Conservation (phyloP, 2,888 invertebrate genomes). For the Carcina quercana region DNA sequence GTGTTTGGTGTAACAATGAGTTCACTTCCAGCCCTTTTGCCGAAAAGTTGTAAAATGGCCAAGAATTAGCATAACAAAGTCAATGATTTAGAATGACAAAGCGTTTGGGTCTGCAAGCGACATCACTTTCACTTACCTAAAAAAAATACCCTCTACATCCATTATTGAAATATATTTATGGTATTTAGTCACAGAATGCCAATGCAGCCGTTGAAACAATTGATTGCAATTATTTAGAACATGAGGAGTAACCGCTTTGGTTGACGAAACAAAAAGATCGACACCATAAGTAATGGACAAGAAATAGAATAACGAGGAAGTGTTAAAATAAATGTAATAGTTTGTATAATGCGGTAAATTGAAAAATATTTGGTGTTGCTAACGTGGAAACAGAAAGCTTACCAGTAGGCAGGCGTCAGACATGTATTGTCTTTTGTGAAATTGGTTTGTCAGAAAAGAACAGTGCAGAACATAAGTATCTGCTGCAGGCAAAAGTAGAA, state of each 20-base stretch:
- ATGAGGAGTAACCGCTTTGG: too few species aligned
- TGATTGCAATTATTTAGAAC: too few species aligned
- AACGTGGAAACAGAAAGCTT: slow-evolving; percentile 32
- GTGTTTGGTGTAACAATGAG: slow-evolving; percentile 41
- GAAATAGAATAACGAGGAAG: slow-evolving; percentile 55
- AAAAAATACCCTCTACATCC: too few species aligned
- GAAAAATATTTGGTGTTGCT: slow-evolving; percentile 54
- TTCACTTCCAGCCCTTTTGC: slow-evolving; percentile 44
- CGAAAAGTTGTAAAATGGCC: slow-evolving; percentile 60
- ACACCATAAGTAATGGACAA: slow-evolving; percentile 60
- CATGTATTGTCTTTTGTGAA: too few species aligned
- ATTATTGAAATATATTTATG: too few species aligned
- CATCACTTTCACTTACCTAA: slow-evolving; percentile 65
- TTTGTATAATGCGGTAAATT: slow-evolving; percentile 65
- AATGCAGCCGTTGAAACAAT: too few species aligned
- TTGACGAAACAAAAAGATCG: slow-evolving; percentile 61
- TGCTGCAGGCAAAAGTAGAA: too few species aligned
- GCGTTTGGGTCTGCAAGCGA: slow-evolving; percentile 35
- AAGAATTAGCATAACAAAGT: slow-evolving; percentile 67
- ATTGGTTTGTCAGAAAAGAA: too few species aligned
- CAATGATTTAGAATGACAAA: slow-evolving; percentile 56
- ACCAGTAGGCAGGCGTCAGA: too few species aligned
- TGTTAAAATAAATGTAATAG: slow-evolving; percentile 54
- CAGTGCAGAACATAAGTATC: too few species aligned
- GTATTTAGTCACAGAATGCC: slow-evolving; percentile 36